These are phyloP conservation scores for Trachops cirrhosus DNA, from an alignment of 2,797 vertebrate genomes.

Conservation along the genomic window DNA sequence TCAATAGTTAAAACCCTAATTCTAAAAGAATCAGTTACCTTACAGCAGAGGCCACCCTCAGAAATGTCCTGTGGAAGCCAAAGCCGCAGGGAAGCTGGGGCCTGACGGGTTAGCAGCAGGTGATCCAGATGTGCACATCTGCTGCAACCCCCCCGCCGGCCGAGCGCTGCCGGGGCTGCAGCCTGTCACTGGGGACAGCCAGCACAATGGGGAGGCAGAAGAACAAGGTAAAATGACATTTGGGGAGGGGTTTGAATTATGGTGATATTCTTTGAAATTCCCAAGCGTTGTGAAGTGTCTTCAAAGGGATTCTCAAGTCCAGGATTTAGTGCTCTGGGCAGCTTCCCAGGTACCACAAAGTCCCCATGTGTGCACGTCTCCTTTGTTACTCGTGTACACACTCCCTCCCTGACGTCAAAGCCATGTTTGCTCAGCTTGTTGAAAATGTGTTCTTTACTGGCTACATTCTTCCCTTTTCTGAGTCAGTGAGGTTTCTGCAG, in stretches of 20 bases:
- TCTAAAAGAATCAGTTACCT: conserved; percentile 40
- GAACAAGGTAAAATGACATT: conserved; percentile 71
- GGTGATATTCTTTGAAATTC: conserved; percentile 70
- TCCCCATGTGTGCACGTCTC: conserved; percentile 44
- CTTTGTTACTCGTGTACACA: conserved; percentile 61
- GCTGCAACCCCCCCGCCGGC: conserved; percentile 10
- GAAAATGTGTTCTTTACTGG: conserved; percentile 57
- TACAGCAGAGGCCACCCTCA: not conserved
- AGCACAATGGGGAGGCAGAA: conserved; percentile 51
- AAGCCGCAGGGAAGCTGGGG: conserved; percentile 31
- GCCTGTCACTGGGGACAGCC: conserved; percentile 31
- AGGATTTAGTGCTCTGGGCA: conserved; percentile 68
- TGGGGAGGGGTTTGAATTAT: conserved; percentile 66
- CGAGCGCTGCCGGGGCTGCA: conserved; percentile 18
- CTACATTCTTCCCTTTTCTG: conserved; percentile 51
- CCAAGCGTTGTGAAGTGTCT: conserved; percentile 59
- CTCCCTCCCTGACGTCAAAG: conserved; percentile 63
- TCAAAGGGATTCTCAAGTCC: conserved; percentile 57
- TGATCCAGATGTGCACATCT: conserved; percentile 69
- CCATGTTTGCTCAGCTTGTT: conserved; percentile 72
- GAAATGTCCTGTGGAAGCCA: conserved; percentile 28
- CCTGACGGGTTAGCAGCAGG: conserved; percentile 59
- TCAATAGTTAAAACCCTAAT: conserved; percentile 7
- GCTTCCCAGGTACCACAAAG: conserved; percentile 69
- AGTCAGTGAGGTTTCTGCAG: not conserved